Evolutionary conservation across 2,888 invertebrate genomes (phyloP).

Genomic region (Myathropa florea): DNA sequence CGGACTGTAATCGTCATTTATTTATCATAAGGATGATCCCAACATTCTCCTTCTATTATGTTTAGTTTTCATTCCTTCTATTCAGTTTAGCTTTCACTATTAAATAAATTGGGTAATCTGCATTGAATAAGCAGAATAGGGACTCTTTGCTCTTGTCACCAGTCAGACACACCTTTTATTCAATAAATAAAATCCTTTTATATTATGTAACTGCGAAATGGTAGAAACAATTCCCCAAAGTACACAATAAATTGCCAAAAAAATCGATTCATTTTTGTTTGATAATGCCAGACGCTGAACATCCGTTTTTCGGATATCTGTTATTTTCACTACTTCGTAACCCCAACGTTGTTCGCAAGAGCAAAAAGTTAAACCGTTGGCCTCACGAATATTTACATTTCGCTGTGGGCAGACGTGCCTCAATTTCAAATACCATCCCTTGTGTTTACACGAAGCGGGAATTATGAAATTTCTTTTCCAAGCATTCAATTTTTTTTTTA

Average conservation of each 20-base stretch:
- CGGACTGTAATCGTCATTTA: no score
- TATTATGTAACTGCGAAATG: background rate
- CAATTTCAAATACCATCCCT: conserved; percentile 7
- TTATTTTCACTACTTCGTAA: background rate
- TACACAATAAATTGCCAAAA: background rate
- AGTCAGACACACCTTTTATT: background rate
- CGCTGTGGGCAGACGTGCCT: conserved; percentile 26
- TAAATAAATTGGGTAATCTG: background rate
- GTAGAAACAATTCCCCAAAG: background rate
- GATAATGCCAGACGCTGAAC: background rate
- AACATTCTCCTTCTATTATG: no score
- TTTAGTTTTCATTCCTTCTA: no score
- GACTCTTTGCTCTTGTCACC: background rate
- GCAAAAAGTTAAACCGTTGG: conserved; percentile 25
- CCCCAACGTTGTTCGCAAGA: background rate
- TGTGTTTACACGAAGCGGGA: conserved; percentile 27
- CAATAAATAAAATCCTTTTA: background rate
- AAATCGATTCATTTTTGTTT: background rate
- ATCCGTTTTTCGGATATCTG: background rate
- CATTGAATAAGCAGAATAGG: background rate
- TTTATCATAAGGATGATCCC: no score
- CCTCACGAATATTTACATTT: conserved; percentile 42
- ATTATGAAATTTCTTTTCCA: conserved; percentile 43
- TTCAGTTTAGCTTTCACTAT: no score
- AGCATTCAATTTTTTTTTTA: conserved; percentile 18